phyloP scores from a whole-genome alignment of 2,888 invertebrate species.

The Pomacea canaliculata region DNA sequence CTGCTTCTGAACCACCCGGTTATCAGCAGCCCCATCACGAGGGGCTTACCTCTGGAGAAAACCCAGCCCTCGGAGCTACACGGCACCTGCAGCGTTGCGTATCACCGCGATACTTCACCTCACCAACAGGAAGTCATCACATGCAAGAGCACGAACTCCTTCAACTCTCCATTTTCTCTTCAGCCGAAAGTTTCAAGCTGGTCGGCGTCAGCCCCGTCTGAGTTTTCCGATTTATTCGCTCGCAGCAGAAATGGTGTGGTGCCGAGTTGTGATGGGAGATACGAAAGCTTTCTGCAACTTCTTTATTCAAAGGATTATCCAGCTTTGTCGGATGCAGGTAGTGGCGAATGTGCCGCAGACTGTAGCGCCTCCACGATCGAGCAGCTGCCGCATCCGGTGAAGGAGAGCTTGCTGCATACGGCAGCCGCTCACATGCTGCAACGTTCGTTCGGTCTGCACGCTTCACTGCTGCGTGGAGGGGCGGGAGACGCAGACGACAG shows the following conservation, averaged over 20 bases:
- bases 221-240: not conserved
- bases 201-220: not conserved
- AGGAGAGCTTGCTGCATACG: not conserved
- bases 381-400: not conserved
- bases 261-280: no score
- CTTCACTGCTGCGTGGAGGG: not conserved
- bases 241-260: no score
- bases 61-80: not conserved
- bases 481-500: constrained; percentile 13
- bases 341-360: not conserved
- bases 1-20: constrained; percentile 21
- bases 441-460: not conserved
- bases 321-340: not conserved
- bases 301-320: constrained; percentile 6
- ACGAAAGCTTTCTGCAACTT: constrained; percentile 18
- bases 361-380: not conserved
- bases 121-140: no score
- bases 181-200: not conserved
- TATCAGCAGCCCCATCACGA: not conserved
- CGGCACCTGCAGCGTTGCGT: not conserved
- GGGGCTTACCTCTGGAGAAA: no score
- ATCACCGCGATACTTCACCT: no score
- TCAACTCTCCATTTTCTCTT: not conserved
- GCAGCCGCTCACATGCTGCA: not conserved
- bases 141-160: not conserved